Evolutionary conservation across 2,797 vertebrate species (phyloP), one percentile per base, ranked within the genome.

Genomic region (Thamnophis elegans): DNA sequence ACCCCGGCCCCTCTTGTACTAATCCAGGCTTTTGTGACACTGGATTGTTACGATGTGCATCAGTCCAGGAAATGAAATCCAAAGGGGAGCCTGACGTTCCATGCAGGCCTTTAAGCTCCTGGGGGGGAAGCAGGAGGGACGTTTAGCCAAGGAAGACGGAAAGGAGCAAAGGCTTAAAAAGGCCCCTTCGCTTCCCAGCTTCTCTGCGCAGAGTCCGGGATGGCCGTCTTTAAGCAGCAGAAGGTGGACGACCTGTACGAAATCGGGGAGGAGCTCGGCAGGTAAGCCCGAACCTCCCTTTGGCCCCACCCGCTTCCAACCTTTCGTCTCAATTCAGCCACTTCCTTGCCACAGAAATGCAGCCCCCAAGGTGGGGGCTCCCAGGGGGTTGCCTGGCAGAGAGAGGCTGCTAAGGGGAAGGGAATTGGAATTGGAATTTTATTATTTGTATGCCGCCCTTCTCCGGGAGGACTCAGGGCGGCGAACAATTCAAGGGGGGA

Each of bases 171-270:
- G 12, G 8, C 22, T 36, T 32, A 2, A 20, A 25, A 16, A 54
- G 28, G 11, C 53, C 5, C 5, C 85, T 89, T 95, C 20, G 18
- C 78, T 6, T 96, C 96, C 88, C 88, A 98, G 97, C 89, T 91
- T 22, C 88, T 28, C 89, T 95, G 99, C 99, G 99, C 98, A 95
- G 98, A 98, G 96, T 95, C 97, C 96, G 96, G 97, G 89, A 99
- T 99, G 99, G 99, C 98, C 92, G 97, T 97, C 60, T 99, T 99
- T 97, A 99, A 99, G 94, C 99, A 99, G 96, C 98, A 99, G 97
- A 98, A 98, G 95, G 98, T 99, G 95, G 99, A 99, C 85, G 99
- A 99, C 2, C 96, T 98, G 95, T 99, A 99, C 8, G 98, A 99
- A 95, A 98, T 99, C 12, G 98, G 98, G 91, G 98, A 99, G 95